Conservation (phyloP, 2,797 vertebrate genomes). For the Sebastes matsubarae region DNA sequence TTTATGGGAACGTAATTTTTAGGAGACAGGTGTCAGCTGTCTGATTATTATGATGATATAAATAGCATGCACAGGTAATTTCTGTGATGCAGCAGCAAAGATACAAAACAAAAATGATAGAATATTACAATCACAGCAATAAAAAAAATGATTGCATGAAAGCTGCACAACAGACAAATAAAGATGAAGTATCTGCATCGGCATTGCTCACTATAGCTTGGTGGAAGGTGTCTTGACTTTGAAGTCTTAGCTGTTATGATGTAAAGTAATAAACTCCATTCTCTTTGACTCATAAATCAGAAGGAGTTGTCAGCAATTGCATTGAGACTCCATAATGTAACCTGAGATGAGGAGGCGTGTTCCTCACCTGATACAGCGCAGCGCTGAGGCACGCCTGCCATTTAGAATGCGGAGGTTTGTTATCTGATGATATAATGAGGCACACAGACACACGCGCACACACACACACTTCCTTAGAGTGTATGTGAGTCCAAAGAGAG, state of each 20-base stretch:
- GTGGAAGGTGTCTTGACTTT: slow-evolving; percentile 12
- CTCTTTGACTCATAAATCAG: slow-evolving; percentile 47
- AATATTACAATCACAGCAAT: not conserved
- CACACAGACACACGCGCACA: not conserved
- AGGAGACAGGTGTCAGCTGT: too few species aligned
- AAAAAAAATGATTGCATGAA: not conserved
- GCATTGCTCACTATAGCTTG: not conserved
- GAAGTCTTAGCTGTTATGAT: slow-evolving; percentile 24
- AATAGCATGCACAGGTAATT: not conserved
- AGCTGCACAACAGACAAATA: not conserved
- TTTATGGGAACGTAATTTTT: too few species aligned
- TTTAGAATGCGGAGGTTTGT: slow-evolving; percentile 35
- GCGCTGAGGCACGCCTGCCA: slow-evolving; percentile 5
- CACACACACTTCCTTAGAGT: too few species aligned
- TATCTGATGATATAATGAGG: slow-evolving; percentile 53
- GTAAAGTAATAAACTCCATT: slow-evolving; percentile 39
- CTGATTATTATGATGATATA: not conserved
- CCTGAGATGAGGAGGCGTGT: slow-evolving; percentile 38
- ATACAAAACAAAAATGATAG: not conserved
- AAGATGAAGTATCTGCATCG: not conserved
- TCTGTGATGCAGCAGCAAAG: not conserved
- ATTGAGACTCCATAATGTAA: slow-evolving; percentile 18
- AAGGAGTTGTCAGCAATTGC: slow-evolving; percentile 18
- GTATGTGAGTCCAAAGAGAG: too few species aligned
- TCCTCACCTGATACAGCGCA: not conserved